Evolutionary conservation across 2,797 vertebrate species (phyloP), one percentile per base, ranked within the genome.

Genomic region (Knipowitschia caucasica): DNA sequence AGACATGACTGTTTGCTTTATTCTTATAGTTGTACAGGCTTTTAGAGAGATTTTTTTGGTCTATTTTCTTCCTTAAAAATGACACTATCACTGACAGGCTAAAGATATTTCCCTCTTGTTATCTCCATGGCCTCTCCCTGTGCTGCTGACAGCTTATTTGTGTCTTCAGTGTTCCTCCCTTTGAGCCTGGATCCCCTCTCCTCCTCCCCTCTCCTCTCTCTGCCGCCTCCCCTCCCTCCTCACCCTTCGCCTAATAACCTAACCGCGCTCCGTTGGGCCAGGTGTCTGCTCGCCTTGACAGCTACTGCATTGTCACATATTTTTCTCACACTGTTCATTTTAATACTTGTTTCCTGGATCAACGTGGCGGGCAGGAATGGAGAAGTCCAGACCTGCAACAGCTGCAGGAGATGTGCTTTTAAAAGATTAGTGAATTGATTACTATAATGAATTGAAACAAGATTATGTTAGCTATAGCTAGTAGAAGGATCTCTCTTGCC

Each of bases 341-440:
- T 56, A 38, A 55, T 53, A 25, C 52, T 44, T 52, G 15, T 53
- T 27, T 57, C 20, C 49, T 40, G 34, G 42, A 60, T 57, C 24
- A 53, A 35, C 45, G 64, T 64, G 60, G 53, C 44, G 40, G 42
- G 64, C 18, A 10, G 75, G 62, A 39, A 62, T 73, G 67, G 51
- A 53, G 62, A 33, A 59, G 71, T 66, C 21, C 42, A 69, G 56
- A 66, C 80, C 66, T 0, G 54, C 60, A 57, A 65, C 67, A 73
- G 64, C 64, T 76, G 63, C 69, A 60, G 58, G 57, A 63, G 63
- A 12, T 40, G 55, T 33, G 27, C 26, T 35, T 59, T 47, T 26
- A n/a, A n/a, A n/a, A n/a, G n/a, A n/a, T n/a, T n/a, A n/a, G n/a
- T n/a, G n/a, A n/a, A n/a, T n/a, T n/a, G n/a, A n/a, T n/a, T n/a